Base-by-base conservation (phyloP, 2,113 vertebrate species). In the Peromyscus leucopus region DNA sequence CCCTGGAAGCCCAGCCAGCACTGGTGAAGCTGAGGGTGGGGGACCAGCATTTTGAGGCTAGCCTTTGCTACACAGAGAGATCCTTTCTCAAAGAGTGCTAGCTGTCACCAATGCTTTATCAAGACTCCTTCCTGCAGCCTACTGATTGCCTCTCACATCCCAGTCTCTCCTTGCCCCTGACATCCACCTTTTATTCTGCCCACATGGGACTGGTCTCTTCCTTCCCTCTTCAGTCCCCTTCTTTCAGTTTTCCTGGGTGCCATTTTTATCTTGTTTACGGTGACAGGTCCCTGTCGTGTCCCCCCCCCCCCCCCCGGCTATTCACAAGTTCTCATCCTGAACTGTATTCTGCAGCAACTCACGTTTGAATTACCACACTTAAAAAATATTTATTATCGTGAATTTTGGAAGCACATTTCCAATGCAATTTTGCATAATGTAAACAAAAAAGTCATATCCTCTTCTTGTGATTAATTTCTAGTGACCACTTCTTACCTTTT, bases 281-380 rank as follows among this genome's bases (percentile, higher is more conserved):
- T 51, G 42, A 33, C 5, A 11, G 2, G 0, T 17, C 48, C 4
- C 48, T 51, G 6, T n/a, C n/a, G n/a, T n/a, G n/a, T n/a, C n/a
- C n/a, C n/a, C n/a, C 48, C 48, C 48, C 36, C 33, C 61, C 74
- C 72, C 59, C 19, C 8, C 7, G 75, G 6, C 8, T 55, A 12
- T 59, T 71, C 46, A 78, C 55, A 72, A 55, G 51, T 78, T 19
- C 55, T 72, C 72, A 46, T 26, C 24, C 61, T 59, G 82, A 74
- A 46, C 0, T 9, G 26, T 16, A 57, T 55, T 69, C 39, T 63
- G 57, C 33, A 28, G 11, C 6, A 13, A 78, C 33, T n/a, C 87
- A 69, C 4, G 15, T 28, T 93, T 51, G 12, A 46, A 93, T 93
- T 90, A 75, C n/a, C 61, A 61, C 4, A 69, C 33, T 88, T 75